phyloP scores from a whole-genome alignment of 2,888 invertebrate genomes.

The Standfussiana lucernea region DNA sequence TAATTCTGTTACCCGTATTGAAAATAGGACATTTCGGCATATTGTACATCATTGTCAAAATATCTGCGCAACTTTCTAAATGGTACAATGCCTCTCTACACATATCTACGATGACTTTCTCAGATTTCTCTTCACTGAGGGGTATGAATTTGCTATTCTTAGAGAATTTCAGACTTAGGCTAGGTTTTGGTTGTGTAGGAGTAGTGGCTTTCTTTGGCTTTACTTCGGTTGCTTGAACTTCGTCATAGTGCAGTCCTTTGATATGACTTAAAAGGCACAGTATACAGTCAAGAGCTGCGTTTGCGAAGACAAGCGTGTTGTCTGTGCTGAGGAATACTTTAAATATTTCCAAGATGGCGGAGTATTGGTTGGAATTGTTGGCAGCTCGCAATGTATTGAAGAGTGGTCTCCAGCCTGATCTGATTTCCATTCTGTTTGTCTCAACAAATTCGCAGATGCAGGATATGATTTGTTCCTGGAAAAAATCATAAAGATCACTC shows the following conservation, averaged over 20 bases:
- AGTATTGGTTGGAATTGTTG: constrained; percentile 93
- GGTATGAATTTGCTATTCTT: constrained; percentile 89
- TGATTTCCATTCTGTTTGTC: constrained; percentile 97
- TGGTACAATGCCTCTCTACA: constrained; percentile 95
- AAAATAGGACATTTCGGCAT: constrained; percentile 99
- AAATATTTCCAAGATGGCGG: constrained; percentile 96
- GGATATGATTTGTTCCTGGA: constrained; percentile 96
- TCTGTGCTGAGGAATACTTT: constrained; percentile 98
- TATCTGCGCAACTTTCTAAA: constrained; percentile 96
- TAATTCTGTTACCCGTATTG: constrained; percentile 96
- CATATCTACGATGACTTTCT: constrained; percentile 90
- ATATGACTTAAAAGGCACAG: constrained; percentile 95
- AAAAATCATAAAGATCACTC: constrained; percentile 65
- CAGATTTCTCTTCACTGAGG: constrained; percentile 86
- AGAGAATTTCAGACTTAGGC: constrained; percentile 84
- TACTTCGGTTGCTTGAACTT: constrained; percentile 86
- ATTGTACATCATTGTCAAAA: constrained; percentile 97
- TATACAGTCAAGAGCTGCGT: constrained; percentile 98
- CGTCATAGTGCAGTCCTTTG: constrained; percentile 92
- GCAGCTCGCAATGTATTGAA: constrained; percentile 98
- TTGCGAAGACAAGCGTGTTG: constrained; percentile 97
- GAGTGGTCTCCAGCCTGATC: constrained; percentile 98
- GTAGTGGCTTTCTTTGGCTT: constrained; percentile 82
- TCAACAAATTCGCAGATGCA: constrained; percentile 99
- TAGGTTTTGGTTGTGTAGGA: constrained; percentile 82